Evolutionary conservation across 1,140 invertebrate genomes (phyloP).

Genomic region (Cyclina sinensis): DNA sequence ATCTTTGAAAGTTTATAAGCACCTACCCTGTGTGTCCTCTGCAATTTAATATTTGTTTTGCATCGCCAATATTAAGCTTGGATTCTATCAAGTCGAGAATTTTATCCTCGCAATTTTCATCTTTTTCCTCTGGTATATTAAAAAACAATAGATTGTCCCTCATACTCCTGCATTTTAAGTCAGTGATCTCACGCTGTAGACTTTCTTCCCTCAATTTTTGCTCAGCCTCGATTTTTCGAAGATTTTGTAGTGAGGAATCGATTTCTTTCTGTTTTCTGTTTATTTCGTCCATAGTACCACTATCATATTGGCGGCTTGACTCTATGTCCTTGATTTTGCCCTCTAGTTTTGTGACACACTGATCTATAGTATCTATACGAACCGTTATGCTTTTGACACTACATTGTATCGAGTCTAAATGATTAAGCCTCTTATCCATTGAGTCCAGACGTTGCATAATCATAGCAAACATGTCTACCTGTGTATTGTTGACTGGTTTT

Average conservation of each 20-base stretch:
- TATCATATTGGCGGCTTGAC: background rate
- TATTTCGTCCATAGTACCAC: background rate
- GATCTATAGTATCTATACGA: background rate
- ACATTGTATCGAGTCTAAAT: background rate
- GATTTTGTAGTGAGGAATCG: background rate
- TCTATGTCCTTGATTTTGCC: background rate
- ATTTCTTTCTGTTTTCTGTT: background rate
- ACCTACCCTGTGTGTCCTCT: constrained; percentile 16
- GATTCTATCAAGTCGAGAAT: background rate
- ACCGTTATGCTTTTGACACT: background rate
- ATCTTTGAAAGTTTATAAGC: background rate
- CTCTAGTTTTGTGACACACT: background rate
- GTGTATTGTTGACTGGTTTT: no score
- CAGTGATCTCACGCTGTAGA: background rate
- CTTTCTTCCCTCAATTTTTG: background rate
- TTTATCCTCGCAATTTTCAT: constrained; percentile 4
- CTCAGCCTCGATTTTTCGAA: background rate
- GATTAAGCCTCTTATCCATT: background rate
- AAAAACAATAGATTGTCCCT: background rate
- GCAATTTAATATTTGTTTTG: constrained; percentile 31
- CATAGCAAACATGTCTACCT: background rate
- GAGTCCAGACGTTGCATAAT: constrained; percentile 15
- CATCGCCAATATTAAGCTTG: background rate
- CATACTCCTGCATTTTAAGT: constrained; percentile 27
- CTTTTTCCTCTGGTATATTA: background rate